Conservation (phyloP, 92 coral and sea anemone species). For the Paragorgia papillata region DNA sequence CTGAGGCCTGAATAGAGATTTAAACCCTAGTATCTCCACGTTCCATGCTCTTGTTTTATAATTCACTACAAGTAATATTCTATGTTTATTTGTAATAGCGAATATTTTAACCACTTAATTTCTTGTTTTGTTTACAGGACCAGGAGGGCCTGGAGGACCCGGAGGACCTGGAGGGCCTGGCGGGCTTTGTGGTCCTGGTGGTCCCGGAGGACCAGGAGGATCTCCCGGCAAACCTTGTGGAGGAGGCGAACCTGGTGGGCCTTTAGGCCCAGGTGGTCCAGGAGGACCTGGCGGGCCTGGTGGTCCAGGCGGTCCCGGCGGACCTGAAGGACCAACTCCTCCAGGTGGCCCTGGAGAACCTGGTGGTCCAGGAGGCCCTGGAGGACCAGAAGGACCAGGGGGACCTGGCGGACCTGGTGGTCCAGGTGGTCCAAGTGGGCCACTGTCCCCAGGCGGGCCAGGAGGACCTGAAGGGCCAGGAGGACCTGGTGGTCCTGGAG, state of each 20-base stretch:
- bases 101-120: neutral
- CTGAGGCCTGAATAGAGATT: no score
- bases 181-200: constrained; percentile 51
- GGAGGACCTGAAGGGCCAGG: constrained; percentile 81
- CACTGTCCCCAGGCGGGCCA: constrained; percentile 65
- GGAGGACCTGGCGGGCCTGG: constrained; percentile 66
- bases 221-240: constrained; percentile 50
- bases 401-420: constrained; percentile 92
- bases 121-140: constrained; percentile 48
- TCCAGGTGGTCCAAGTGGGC: constrained; percentile 86
- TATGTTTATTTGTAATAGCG: no score
- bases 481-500: constrained; percentile 84
- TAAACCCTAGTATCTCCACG: no score
- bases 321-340: constrained; percentile 74
- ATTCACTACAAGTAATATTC: no score
- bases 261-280: constrained; percentile 41
- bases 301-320: constrained; percentile 73
- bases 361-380: constrained; percentile 66
- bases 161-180: constrained; percentile 72
- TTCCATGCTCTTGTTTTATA: no score
- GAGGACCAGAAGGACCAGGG: constrained; percentile 86
- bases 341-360: constrained; percentile 28
- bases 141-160: constrained; percentile 79
- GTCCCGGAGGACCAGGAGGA: constrained; percentile 60
- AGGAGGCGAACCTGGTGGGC: constrained; percentile 70